Percentiles rank a stretch among this genome's conserved stretches.
phyloP scores from a whole-genome alignment of 2,888 invertebrate species.

The Gari tellinella region DNA sequence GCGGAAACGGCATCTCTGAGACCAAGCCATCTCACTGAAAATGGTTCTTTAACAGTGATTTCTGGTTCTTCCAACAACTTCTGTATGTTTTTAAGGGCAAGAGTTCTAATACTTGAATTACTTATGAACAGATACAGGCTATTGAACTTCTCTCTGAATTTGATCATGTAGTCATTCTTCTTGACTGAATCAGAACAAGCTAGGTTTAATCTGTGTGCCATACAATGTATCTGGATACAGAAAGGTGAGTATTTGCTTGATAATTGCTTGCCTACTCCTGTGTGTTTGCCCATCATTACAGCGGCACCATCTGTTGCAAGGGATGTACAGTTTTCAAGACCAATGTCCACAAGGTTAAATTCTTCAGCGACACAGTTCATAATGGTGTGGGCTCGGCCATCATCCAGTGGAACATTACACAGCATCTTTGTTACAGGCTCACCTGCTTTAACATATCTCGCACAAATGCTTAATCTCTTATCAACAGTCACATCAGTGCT shows the following conservation, averaged over 20 bases:
- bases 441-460: conserved; percentile 35
- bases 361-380: conserved; percentile 2
- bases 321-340: not conserved
- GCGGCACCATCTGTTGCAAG: conserved; percentile 6
- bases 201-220: conserved; percentile 27
- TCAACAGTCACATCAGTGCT: conserved; percentile 41
- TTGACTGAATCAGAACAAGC: conserved; percentile 36
- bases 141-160: too few relatives aligned
- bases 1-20: too few relatives aligned
- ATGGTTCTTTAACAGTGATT: too few relatives aligned
- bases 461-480: conserved; percentile 41
- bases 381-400: conserved; percentile 48
- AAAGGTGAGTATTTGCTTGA: not conserved
- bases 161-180: too few relatives aligned
- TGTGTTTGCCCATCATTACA: conserved; percentile 8
- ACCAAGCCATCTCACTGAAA: too few relatives aligned
- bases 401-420: conserved; percentile 23
- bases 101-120: too few relatives aligned
- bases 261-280: conserved; percentile 23
- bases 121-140: too few relatives aligned
- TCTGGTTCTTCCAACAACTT: too few relatives aligned
- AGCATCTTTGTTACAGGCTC: conserved; percentile 25
- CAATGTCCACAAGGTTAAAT: conserved; percentile 8
- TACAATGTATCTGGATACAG: conserved; percentile 17
- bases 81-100: too few relatives aligned